These are phyloP conservation scores for Himalopsyche anomala DNA, from an alignment of 2,888 invertebrate species.

Conservation along the genomic window DNA sequence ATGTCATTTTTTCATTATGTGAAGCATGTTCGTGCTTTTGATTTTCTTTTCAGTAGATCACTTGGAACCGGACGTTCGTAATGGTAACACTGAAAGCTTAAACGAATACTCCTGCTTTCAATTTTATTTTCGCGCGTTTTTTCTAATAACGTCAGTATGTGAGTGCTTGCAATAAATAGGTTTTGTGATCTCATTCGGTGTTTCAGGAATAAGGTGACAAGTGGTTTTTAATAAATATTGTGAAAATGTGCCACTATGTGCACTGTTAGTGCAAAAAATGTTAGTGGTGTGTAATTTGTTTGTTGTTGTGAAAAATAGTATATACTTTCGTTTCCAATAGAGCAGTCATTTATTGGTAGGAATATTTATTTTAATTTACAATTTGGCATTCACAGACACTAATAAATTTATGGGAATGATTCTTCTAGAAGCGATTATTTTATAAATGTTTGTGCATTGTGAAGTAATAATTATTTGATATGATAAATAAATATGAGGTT, in stretches of 20 bases:
- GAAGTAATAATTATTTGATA: too few species aligned
- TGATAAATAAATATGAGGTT: too few species aligned
- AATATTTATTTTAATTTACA: too few species aligned
- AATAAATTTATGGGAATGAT: too few species aligned
- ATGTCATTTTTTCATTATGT: conserved; percentile 13
- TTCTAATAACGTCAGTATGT: not conserved
- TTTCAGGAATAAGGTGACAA: not conserved
- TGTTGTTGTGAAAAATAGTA: too few species aligned
- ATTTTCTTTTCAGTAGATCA: conserved; percentile 18
- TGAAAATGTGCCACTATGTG: not conserved
- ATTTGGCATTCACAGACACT: too few species aligned
- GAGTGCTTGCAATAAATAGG: not conserved
- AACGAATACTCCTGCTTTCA: not conserved
- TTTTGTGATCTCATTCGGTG: not conserved
- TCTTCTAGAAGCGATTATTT: too few species aligned
- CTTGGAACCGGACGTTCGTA: conserved; percentile 23
- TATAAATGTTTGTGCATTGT: too few species aligned
- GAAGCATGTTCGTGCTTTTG: conserved; percentile 11
- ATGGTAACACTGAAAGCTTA: conserved; percentile 1
- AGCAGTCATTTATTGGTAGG: too few species aligned
- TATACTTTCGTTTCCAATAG: too few species aligned
- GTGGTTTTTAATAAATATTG: not conserved
- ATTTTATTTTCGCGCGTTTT: not conserved
- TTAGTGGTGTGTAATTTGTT: too few species aligned
- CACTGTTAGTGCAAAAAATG: not conserved